These are phyloP conservation scores for Pungitius pungitius DNA, from an alignment of 2,113 vertebrate species.

Conservation along the genomic window DNA sequence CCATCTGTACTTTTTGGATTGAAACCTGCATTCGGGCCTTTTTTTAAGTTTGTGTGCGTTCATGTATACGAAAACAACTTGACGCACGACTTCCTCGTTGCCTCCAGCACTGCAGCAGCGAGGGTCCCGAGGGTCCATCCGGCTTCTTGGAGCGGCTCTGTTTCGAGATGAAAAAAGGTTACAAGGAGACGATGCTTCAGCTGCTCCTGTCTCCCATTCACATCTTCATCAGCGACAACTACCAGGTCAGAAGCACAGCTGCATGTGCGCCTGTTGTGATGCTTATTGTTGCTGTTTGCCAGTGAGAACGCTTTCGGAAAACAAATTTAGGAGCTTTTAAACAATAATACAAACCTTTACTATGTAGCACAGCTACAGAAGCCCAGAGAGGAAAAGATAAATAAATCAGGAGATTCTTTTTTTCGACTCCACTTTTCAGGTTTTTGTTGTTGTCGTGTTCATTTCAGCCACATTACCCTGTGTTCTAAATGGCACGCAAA, in stretches of 20 bases:
- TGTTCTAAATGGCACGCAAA: no score
- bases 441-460: no score
- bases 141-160: conserved; percentile 94
- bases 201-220: conserved; percentile 93
- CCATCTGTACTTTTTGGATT: not conserved
- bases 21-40: not conserved
- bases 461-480: no score
- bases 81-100: not conserved
- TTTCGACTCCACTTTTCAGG: not conserved
- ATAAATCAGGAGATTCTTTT: not conserved
- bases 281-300: not conserved
- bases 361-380: not conserved
- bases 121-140: conserved; percentile 92
- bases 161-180: conserved; percentile 99
- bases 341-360: not conserved
- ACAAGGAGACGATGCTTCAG: conserved; percentile 95
- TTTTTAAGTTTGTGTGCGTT: not conserved
- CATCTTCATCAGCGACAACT: conserved; percentile 94
- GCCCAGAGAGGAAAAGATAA: not conserved
- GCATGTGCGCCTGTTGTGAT: no score
- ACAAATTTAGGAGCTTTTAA: not conserved
- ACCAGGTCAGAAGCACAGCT: conserved; percentile 84
- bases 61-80: not conserved
- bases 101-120: conserved; percentile 89
- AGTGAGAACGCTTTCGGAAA: not conserved